phyloP scores from a whole-genome alignment of 2,797 vertebrate genomes.

The Spinus pinus region DNA sequence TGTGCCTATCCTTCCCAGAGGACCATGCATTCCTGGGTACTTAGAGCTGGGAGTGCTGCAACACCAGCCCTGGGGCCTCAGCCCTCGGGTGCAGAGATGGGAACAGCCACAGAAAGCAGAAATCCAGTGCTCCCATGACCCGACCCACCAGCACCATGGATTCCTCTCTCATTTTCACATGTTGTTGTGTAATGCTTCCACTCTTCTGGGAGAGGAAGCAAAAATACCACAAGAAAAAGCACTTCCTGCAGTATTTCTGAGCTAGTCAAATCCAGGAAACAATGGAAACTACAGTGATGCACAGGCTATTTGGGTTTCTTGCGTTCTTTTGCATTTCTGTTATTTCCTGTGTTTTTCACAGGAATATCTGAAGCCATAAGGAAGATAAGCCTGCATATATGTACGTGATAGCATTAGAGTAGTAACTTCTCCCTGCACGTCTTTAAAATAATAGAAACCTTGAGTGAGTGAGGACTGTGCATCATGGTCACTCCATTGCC shows the following conservation, averaged over 20 bases:
- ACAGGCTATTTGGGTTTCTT: background rate
- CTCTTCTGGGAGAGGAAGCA: conserved; percentile 20
- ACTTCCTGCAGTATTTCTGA: conserved; percentile 47
- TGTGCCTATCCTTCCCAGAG: background rate
- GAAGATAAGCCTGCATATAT: background rate
- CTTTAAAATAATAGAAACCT: background rate
- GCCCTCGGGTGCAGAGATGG: accelerated
- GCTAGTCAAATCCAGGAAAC: conserved; percentile 35
- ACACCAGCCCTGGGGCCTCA: accelerated
- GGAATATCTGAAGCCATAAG: background rate
- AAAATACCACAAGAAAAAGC: conserved; percentile 30
- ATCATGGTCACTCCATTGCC: accelerated
- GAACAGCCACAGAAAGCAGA: background rate
- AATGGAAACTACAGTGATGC: conserved; percentile 5
- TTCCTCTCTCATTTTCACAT: conserved; percentile 32
- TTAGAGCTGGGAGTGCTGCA: accelerated
- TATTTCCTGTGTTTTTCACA: conserved; percentile 8
- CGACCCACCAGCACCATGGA: accelerated
- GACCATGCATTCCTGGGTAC: background rate
- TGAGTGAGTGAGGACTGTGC: background rate
- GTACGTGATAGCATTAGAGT: background rate
- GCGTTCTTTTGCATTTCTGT: background rate
- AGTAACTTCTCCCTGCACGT: background rate
- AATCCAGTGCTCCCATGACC: background rate
- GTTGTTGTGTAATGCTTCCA: background rate